Percentiles rank a stretch among this genome's conserved stretches.
Conservation (phyloP, 1,140 invertebrate species). For the Reticulitermes speratus region DNA sequence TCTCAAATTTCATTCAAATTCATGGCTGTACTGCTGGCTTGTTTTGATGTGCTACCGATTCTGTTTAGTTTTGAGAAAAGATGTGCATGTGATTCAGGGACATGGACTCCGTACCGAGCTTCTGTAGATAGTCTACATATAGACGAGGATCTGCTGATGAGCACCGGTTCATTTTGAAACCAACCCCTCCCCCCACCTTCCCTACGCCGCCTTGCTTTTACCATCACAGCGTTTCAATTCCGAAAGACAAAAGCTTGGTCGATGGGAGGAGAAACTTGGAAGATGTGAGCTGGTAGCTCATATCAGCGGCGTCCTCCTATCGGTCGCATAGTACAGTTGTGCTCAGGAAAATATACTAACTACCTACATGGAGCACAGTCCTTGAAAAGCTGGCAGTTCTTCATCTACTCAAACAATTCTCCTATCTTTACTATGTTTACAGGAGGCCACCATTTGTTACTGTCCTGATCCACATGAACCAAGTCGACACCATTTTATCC, state of each 20-base stretch:
- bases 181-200: background rate
- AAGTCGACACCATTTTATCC: no score
- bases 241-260: constrained; percentile 23
- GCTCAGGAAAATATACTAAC: background rate
- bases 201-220: background rate
- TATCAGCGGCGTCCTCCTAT: background rate
- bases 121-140: background rate
- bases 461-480: no score
- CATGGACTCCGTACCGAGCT: background rate
- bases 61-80: no score
- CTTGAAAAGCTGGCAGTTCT: no score
- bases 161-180: constrained; percentile 2
- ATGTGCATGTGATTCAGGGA: no score
- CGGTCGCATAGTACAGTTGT: background rate
- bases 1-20: no score
- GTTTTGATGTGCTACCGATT: no score
- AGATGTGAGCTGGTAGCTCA: constrained; percentile 14
- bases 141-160: background rate
- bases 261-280: background rate
- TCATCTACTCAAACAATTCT: no score
- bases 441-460: no score
- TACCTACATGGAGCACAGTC: no score
- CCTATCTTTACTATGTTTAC: no score
- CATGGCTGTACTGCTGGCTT: no score
- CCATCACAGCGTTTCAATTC: constrained; percentile 23